Base-by-base conservation (phyloP, 2,888 invertebrate species). In the Scaptomyza polygonia region DNA sequence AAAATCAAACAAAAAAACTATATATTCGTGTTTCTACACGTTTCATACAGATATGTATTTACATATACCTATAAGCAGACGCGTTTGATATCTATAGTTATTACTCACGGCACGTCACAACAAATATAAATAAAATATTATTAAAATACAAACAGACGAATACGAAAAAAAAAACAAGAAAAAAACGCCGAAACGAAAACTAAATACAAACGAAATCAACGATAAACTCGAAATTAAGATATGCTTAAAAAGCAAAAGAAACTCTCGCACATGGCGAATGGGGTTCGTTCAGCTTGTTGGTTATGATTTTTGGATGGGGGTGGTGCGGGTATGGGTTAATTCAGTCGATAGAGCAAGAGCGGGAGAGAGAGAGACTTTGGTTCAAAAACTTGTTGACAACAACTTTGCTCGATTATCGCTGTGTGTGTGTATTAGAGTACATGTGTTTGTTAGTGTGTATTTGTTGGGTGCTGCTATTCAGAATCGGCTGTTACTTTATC, bases 21-120 rank as follows among this genome's bases (percentile, higher is more conserved):
- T 63, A 29, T 58, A 64, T 76, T 67, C 67, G 61, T 51, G 57
- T 79, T 76, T 72, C 67, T 77, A 76, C 80, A 76, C 80, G 76
- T 84, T 83, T 61, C 52, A 30, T 54, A 78, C 58, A 72, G 58
- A 49, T 61, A 61, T 40, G 36, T 27, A 52, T 12, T 9, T 29
- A 34, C 7, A 34, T 27, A 40, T 16, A 32, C 44, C 30, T 40
- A 55, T 56, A 40, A 30, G 34, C 42, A 54, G 36, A 43, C 45
- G 34, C 45, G 34, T 29, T 25, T 45, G 3, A 85, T 88, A 85
- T 85, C 78, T 72, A 71, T 79, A 84, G 76, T 88, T 84, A 86
- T 88, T 88, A 85, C 88, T 88, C 89, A 88, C 72, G 79, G 80
- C 86, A 88, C 85, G 85, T 88, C 85, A 85, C 79, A 88, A 81